These are phyloP conservation scores for Aromia moschata DNA, from an alignment of 2,888 invertebrate species.

Conservation along the genomic window DNA sequence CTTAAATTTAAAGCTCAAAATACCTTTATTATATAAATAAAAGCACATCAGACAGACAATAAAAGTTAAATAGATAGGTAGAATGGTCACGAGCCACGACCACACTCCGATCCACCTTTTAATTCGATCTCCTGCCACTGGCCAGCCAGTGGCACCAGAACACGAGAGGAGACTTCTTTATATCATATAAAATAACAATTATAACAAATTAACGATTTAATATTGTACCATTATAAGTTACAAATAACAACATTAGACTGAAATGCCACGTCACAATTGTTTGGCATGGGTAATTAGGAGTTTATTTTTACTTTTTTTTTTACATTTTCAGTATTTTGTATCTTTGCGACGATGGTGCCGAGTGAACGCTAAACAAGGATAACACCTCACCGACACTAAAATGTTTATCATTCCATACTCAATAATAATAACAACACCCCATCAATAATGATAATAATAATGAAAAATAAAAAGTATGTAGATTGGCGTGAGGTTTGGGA, in stretches of 20 bases:
- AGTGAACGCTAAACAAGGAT: conserved; percentile 34
- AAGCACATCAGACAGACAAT: conserved; percentile 60
- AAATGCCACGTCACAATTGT: conserved; percentile 56
- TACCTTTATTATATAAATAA: conserved; percentile 60
- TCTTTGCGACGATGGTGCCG: conserved; percentile 38
- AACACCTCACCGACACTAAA: conserved; percentile 35
- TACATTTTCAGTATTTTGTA: conserved; percentile 35
- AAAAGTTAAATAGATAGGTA: conserved; percentile 53
- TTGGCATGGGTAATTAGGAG: conserved; percentile 55
- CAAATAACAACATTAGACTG: conserved; percentile 63
- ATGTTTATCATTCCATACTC: conserved; percentile 33
- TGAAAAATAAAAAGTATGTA: conserved; percentile 27
- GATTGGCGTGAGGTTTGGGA: conserved; percentile 39
- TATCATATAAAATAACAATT: conserved; percentile 62
- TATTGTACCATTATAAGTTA: conserved; percentile 61
- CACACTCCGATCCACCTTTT: conserved; percentile 58
- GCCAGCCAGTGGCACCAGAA: conserved; percentile 40
- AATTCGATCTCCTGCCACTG: conserved; percentile 55
- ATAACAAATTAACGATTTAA: conserved; percentile 63
- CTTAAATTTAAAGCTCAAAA: conserved; percentile 61
- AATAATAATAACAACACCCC: conserved; percentile 54
- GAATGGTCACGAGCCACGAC: conserved; percentile 54
- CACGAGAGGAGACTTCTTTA: conserved; percentile 45
- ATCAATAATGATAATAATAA: conserved; percentile 39
- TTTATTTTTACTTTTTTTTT: conserved; percentile 40